Evolutionary conservation across 1,140 invertebrate genomes (phyloP), one percentile per base, ranked within the genome.

Genomic region (Rhynchophorus ferrugineus): DNA sequence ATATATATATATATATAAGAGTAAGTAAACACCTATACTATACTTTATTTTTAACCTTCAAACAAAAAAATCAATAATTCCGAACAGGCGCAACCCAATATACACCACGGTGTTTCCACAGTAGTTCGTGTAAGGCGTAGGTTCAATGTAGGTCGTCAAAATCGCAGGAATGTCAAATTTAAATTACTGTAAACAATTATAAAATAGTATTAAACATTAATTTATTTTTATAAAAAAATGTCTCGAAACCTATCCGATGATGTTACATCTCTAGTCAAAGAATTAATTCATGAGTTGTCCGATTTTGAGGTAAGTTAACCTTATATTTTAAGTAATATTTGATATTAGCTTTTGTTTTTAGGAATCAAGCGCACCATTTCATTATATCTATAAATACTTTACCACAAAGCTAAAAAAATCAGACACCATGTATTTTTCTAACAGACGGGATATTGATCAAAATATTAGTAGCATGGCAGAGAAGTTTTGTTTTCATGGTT

Each of bases 401-500:
- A 33, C 50, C 16, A 44, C 43, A 5, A 49, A 46, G 7, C 24
- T 67, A 41, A 56, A 59, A 39, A 60, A 59, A 22, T 56, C 54
- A 0, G 61, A 67, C 49, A 58, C 59, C 11, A 63, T 63, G 46
- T 65, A 61, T 22, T 63, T 62, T 35, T 35, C 54, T 1, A 65
- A 59, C 38, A 62, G 62, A 47, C 53, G 60, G 44, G 64, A 68
- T 24, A 60, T 69, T 13, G 61, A 67, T 42, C n/a, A 41, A 17
- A 58, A 48, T 24, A 56, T 68, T n/a, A 36, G 52, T 18, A 58
- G 61, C 24, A 61, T 69, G 57, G 43, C 56, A 21, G 61, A 65
- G 18, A 68, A 68, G 42, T 66, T 62, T 43, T 48, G 49, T 17
- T 67, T 68, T 41, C 66, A 69, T 52, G 65, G 65, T 1, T 67